A percentile compares a stretch with the other conserved stretches of the same genome.
These are phyloP conservation scores for Asarcornis scutulata DNA, from an alignment of 2,113 vertebrate species.

Conservation along the genomic window DNA sequence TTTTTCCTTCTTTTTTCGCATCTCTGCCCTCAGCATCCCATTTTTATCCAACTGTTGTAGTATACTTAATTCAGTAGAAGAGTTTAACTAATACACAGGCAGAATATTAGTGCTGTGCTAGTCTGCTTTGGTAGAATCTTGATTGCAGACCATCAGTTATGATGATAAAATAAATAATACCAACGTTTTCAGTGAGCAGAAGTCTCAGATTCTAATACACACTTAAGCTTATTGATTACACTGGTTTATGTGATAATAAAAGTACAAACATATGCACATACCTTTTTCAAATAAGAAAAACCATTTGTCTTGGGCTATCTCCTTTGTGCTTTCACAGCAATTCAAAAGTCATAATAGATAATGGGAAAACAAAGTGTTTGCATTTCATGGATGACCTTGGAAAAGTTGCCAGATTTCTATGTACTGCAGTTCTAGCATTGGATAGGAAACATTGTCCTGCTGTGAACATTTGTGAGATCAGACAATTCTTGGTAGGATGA, in stretches of 20 bases:
- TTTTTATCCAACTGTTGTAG: not conserved
- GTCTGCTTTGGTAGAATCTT: conserved; percentile 59
- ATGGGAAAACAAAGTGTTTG: conserved; percentile 52
- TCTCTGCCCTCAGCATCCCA: accelerated
- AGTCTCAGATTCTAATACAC: conserved; percentile 15
- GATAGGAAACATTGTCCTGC: not conserved
- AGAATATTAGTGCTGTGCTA: conserved; percentile 22
- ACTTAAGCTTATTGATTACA: conserved; percentile 59
- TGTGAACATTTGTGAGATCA: not conserved
- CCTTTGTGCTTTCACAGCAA: conserved; percentile 45
- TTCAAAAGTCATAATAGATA: conserved; percentile 51
- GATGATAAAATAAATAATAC: conserved; percentile 63
- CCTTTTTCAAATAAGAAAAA: conserved; percentile 54
- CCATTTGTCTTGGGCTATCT: conserved; percentile 43
- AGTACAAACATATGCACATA: conserved; percentile 15
- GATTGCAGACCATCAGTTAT: conserved; percentile 64
- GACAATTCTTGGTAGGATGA: not conserved
- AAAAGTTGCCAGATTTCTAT: conserved; percentile 5
- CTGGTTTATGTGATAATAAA: conserved; percentile 54
- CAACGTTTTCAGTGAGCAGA: conserved; percentile 20
- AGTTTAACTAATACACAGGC: conserved; percentile 1
- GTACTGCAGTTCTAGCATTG: not conserved
- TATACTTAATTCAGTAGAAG: not conserved
- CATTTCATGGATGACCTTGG: conserved; percentile 45
- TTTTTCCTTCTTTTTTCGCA: not conserved